Evolutionary conservation across 2,797 vertebrate species (phyloP), one percentile per base, ranked within the genome.

Genomic region (Chiloscyllium punctatum): DNA sequence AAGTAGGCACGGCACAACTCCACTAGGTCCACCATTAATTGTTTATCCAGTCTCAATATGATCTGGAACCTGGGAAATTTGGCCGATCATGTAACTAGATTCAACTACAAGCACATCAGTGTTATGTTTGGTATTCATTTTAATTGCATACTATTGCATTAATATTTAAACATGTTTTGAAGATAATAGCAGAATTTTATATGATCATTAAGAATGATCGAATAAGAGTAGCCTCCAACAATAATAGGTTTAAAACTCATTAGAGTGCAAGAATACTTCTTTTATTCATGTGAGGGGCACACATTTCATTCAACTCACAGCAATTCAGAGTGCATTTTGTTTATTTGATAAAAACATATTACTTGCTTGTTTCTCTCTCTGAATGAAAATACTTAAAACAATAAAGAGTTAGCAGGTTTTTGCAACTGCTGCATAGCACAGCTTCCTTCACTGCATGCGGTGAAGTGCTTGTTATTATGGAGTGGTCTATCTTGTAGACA

Each of bases 111-210:
- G 7, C n/a, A 51, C 4, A 92, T 92, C 62, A 68, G 66, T 92
- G 62, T 23, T 37, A 68, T 92, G 90, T 13, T 92, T 37, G 90
- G 90, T 7, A 92, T 92, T 62, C 62, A 92, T 92, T 92, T 62
- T 92, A 92, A 92, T 69, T 92, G 90, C 21, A 25, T 25, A 69
- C 37, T 69, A 92, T 69, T 69, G 90, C 66, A 92, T 92, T 68
- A 92, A 68, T 69, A 92, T 69, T 92, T 92, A 92, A 92, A 92
- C 62, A 42, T 92, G 90, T 92, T 92, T 69, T 42, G n/a, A 69
- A 69, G n/a, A 42, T 92, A 37, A 92, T 92, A 92, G 62, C 66
- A 21, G 23, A 37, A 37, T 69, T 66, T 92, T 68, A 69, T 69
- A 37, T 42, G n/a, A n/a, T 37, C 42, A 92, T 92, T 69, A 92